Percentiles rank a stretch among this genome's conserved stretches.
Conservation (phyloP, 2,888 invertebrate genomes). For the Agrochola lychnidis region DNA sequence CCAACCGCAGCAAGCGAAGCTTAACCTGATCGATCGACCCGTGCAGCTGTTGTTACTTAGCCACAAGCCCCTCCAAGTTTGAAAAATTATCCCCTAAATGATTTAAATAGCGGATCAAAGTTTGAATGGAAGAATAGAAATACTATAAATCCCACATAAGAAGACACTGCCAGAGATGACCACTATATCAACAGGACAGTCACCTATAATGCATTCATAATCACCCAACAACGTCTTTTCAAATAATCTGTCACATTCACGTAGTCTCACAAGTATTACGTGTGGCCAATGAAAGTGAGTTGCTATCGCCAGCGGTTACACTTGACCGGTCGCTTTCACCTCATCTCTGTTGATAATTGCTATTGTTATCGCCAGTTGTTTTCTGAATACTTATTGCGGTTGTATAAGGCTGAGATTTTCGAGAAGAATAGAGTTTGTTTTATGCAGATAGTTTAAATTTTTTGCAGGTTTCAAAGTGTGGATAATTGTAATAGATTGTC, state of each 20-base stretch:
- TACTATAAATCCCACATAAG: neutral
- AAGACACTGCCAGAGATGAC: neutral
- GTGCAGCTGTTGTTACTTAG: too few species aligned
- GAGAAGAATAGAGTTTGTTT: slow-evolving; percentile 26
- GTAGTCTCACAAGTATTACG: slow-evolving; percentile 48
- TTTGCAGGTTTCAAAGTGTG: slow-evolving; percentile 45
- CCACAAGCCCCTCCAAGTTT: too few species aligned
- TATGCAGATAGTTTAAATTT: slow-evolving; percentile 32
- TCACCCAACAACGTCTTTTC: neutral
- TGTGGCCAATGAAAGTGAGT: slow-evolving; percentile 61
- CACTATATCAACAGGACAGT: too few species aligned
- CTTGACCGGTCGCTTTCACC: slow-evolving; percentile 80
- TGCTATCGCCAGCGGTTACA: slow-evolving; percentile 60
- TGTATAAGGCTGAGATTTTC: slow-evolving; percentile 23
- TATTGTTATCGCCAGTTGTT: slow-evolving; percentile 49
- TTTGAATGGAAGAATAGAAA: neutral
- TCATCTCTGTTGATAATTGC: slow-evolving; percentile 61
- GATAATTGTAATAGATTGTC: slow-evolving; percentile 35
- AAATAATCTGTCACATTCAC: slow-evolving; percentile 18
- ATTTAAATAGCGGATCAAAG: neutral
- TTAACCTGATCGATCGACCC: too few species aligned
- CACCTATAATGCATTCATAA: neutral
- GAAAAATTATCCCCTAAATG: too few species aligned
- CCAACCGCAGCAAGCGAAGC: too few species aligned
- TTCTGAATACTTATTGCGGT: slow-evolving; percentile 41